Percentiles rank a stretch among this genome's conserved stretches.
phyloP scores from a whole-genome alignment of 1,140 invertebrate species.

The Pygmarrhopalites habei region DNA sequence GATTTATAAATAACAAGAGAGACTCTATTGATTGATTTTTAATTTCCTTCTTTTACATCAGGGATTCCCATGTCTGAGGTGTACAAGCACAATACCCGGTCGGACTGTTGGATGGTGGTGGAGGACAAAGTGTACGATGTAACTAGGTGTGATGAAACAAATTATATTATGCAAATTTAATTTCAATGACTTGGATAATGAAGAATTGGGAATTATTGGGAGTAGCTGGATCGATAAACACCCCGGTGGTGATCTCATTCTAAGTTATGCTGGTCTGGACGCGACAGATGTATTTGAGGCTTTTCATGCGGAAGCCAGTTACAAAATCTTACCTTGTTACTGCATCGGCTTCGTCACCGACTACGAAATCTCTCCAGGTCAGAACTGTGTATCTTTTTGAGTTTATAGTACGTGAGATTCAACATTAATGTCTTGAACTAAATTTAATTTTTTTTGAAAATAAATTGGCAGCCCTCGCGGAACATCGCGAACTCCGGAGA shows the following conservation, averaged over 20 bases:
- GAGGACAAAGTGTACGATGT: slow-evolving; percentile 41
- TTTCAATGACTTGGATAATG: too few species aligned
- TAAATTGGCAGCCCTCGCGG: neutral
- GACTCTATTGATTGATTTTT: too few species aligned
- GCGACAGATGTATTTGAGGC: slow-evolving; percentile 10
- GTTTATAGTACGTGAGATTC: too few species aligned
- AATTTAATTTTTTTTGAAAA: too few species aligned
- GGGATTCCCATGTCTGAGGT: slow-evolving; percentile 11
- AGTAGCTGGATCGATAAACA: slow-evolving; percentile 39
- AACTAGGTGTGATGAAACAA: too few species aligned
- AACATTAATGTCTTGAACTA: too few species aligned
- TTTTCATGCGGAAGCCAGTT: slow-evolving; percentile 8
- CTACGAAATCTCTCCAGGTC: neutral
- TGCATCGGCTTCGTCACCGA: neutral
- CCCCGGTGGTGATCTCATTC: slow-evolving; percentile 39
- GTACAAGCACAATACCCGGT: slow-evolving; percentile 2
- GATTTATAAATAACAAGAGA: too few species aligned
- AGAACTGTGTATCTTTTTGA: too few species aligned
- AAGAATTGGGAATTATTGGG: too few species aligned
- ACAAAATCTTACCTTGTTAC: slow-evolving; percentile 10
- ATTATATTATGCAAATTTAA: too few species aligned
- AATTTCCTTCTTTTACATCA: too few species aligned
- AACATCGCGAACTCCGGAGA: slow-evolving; percentile 2
- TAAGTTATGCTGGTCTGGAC: slow-evolving; percentile 3
- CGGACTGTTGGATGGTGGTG: slow-evolving; percentile 22